Conservation (phyloP, 2,113 vertebrate genomes). For the Hippocampus abdominalis region DNA sequence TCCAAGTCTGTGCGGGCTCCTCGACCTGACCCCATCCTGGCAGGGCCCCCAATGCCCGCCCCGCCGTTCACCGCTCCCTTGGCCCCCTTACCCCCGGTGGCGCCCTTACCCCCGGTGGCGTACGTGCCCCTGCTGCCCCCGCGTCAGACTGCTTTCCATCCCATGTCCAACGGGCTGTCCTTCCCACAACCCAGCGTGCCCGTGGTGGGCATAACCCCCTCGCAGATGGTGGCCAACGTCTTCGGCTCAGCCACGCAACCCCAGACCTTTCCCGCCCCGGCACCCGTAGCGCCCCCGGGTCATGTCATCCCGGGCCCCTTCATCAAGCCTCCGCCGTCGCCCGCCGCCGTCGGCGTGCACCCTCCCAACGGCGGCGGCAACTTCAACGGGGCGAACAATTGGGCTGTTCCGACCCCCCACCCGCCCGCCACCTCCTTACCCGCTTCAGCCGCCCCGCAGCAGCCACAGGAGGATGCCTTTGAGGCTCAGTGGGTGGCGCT, state of each 20-base stretch:
- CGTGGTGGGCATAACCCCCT: slow-evolving; percentile 93
- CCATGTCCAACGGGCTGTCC: slow-evolving; percentile 84
- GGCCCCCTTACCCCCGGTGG: slow-evolving; percentile 38
- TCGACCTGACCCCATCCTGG: slow-evolving; percentile 57
- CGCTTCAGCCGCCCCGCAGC: slow-evolving; percentile 9
- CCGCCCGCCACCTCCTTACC: slow-evolving; percentile 44
- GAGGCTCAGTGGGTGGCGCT: slow-evolving; percentile 97
- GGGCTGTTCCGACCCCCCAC: slow-evolving; percentile 68
- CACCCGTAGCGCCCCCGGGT: slow-evolving; percentile 40
- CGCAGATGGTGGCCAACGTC: slow-evolving; percentile 96
- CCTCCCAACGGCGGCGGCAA: slow-evolving; percentile 80
- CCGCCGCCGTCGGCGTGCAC: slow-evolving; percentile 46
- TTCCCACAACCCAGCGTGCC: slow-evolving; percentile 83
- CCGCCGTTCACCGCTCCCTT: slow-evolving; percentile 68
- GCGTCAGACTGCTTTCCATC: slow-evolving; percentile 81
- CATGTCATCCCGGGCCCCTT: slow-evolving; percentile 71
- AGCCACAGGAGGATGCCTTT: slow-evolving; percentile 81
- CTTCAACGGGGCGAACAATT: slow-evolving; percentile 83
- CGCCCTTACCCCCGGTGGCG: slow-evolving; percentile 55
- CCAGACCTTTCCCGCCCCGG: slow-evolving; percentile 69
- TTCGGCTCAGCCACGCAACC: slow-evolving; percentile 85
- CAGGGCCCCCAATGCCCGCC: slow-evolving; percentile 65
- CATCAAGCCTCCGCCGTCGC: slow-evolving; percentile 72
- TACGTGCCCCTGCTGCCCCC: slow-evolving; percentile 83
- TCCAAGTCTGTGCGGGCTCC: slow-evolving; percentile 86